These are phyloP conservation scores for Bryconaethiops microstoma DNA, from an alignment of 2,797 vertebrate species.

Conservation along the genomic window DNA sequence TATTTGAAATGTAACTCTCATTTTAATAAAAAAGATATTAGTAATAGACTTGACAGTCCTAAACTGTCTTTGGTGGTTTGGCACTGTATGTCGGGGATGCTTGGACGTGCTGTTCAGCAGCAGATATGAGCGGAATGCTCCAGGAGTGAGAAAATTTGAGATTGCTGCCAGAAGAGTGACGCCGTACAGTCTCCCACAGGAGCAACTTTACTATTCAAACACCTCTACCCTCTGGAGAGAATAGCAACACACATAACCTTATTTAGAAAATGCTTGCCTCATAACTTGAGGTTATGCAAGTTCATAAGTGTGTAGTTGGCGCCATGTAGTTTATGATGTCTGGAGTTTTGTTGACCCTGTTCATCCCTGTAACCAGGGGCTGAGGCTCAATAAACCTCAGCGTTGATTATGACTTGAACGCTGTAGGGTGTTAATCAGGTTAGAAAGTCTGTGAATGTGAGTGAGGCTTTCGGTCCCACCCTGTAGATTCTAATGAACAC, in stretches of 20 bases:
- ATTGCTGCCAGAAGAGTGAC: conserved; percentile 3
- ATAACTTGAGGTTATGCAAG: conserved; percentile 34
- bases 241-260: conserved; percentile 33
- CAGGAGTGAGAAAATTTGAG: conserved; percentile 24
- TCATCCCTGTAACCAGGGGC: not conserved
- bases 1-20: no score
- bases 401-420: not conserved
- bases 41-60: not conserved
- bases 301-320: conserved; percentile 6
- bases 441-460: conserved; percentile 1
- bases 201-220: conserved; percentile 20
- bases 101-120: conserved; percentile 1
- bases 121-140: conserved; percentile 24
- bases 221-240: conserved; percentile 3
- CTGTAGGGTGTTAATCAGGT: conserved; percentile 25
- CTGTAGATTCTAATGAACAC: not conserved
- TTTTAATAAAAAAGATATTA: no score
- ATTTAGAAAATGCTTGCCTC: conserved; percentile 32
- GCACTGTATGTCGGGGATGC: not conserved
- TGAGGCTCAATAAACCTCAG: conserved; percentile 16
- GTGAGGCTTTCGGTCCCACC: not conserved
- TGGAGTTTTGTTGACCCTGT: conserved; percentile 17
- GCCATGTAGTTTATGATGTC: conserved; percentile 30
- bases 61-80: not conserved
- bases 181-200: conserved; percentile 25